Evolutionary conservation across 2,888 invertebrate genomes (phyloP), one percentile per base, ranked within the genome.

Genomic region (Ophion ventricosus): DNA sequence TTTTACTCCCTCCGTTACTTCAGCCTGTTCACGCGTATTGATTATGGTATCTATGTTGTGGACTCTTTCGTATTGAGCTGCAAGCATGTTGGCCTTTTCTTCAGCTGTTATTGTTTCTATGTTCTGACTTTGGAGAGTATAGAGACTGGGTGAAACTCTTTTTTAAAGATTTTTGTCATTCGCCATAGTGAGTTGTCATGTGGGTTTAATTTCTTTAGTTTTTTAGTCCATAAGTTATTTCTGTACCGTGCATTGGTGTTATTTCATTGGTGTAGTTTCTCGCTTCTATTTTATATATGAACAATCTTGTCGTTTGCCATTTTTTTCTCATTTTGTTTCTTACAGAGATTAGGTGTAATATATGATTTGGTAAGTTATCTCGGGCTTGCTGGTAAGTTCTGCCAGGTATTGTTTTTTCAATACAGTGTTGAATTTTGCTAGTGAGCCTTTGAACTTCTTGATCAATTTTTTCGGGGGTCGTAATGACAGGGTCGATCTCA

Each of bases 11-110:
- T 35, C 25, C 1, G 87, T 81, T 67, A 86, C 74, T 29, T 77
- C 23, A 14, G 54, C 26, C 70, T 85, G 82, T 43, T 86, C 78
- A 1, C 20, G n/a, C 10, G 86, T 83, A 35, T 85, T 85, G 20
- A 85, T 82, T 11, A 11, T 49, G 0, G 86, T 20, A 26, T 86
- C 79, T 2, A 88, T 87, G 14, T 54, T 77, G 59, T 87, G 86
- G 0, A 87, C 82, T 0, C 57, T 23, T 72, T 87, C 84, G 29
- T 82, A 87, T 20, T 85, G 84, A 14, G 56, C 10, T 10, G 87
- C 87, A 2, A 87, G 67, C n/a, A 86, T 8, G 1, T 88, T 66
- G 2, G 84, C 87, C 78, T 89, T 88, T 17, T 84, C 85, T 10
- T 77, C n/a, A 29, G 83, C 69, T 2, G 87, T 85, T 75, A 75